A percentile compares a stretch with the other conserved stretches of the same genome.
phyloP scores from a whole-genome alignment of 2,797 vertebrate species.

The Rhinella marina region DNA sequence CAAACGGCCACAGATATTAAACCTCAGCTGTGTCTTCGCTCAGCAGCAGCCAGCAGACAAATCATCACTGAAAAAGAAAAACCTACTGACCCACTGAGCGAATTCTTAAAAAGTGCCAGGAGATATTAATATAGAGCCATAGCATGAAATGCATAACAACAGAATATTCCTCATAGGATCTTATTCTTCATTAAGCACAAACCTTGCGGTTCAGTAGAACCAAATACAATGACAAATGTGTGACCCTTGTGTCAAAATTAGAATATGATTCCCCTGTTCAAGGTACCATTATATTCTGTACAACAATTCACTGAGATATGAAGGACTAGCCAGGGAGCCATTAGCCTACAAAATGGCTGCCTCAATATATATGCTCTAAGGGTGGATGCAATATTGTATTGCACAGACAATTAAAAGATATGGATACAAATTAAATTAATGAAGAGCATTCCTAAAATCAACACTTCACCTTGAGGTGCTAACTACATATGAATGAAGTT shows the following conservation, averaged over 20 bases:
- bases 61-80: constrained; percentile 24
- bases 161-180: not conserved
- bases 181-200: not conserved
- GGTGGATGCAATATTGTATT: not conserved
- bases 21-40: constrained; percentile 27
- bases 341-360: not conserved
- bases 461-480: too few relatives aligned
- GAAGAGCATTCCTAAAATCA: not conserved
- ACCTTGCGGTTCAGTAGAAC: not conserved
- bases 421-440: not conserved
- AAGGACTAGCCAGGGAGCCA: not conserved
- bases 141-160: constrained; percentile 11
- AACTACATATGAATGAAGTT: too few relatives aligned
- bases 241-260: not conserved
- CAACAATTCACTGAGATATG: not conserved
- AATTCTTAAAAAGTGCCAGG: constrained; percentile 12
- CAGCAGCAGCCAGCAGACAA: constrained; percentile 7
- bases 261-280: not conserved
- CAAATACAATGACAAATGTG: not conserved
- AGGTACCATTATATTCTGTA: not conserved
- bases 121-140: constrained; percentile 45
- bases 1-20: constrained; percentile 58
- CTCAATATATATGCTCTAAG: not conserved
- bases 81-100: constrained; percentile 35
- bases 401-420: not conserved